These are phyloP conservation scores for Pterocles burchelli DNA, from an alignment of 2,113 vertebrate genomes.

Conservation along the genomic window DNA sequence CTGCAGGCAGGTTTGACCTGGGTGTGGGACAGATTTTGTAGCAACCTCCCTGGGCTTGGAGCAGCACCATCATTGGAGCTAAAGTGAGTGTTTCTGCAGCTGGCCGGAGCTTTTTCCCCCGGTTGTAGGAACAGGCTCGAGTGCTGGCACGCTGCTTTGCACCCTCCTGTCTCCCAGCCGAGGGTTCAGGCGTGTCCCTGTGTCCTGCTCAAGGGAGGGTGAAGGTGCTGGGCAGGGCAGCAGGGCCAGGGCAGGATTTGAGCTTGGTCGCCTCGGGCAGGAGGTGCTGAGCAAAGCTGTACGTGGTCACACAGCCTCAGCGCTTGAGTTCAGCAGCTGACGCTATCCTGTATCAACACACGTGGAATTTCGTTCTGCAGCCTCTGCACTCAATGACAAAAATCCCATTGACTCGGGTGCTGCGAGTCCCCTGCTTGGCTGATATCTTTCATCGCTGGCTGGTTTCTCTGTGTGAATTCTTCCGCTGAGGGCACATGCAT, in stretches of 20 bases:
- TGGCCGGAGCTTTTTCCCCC: background rate
- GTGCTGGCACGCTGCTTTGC: rapidly evolving
- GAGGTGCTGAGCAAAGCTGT: rapidly evolving
- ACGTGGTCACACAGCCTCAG: rapidly evolving
- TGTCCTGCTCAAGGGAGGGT: rapidly evolving
- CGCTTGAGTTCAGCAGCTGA: rapidly evolving
- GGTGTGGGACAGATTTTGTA: background rate
- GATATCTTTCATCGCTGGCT: rapidly evolving
- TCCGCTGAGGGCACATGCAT: background rate
- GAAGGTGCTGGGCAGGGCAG: background rate
- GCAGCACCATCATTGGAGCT: background rate
- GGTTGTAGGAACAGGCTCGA: background rate
- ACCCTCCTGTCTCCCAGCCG: too few relatives aligned
- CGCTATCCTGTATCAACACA: rapidly evolving
- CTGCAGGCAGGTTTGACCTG: background rate
- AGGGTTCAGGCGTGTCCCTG: rapidly evolving
- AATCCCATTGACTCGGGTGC: background rate
- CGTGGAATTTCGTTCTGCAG: background rate
- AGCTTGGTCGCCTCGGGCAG: background rate
- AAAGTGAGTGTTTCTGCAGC: background rate
- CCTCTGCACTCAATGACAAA: background rate
- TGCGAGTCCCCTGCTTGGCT: background rate
- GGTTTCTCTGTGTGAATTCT: background rate
- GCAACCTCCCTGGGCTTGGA: background rate
- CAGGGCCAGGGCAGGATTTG: rapidly evolving